A percentile compares a stretch with the other conserved stretches of the same genome.
These are phyloP conservation scores for Sebastiscus tertius DNA, from an alignment of 2,797 vertebrate species.

Conservation along the genomic window DNA sequence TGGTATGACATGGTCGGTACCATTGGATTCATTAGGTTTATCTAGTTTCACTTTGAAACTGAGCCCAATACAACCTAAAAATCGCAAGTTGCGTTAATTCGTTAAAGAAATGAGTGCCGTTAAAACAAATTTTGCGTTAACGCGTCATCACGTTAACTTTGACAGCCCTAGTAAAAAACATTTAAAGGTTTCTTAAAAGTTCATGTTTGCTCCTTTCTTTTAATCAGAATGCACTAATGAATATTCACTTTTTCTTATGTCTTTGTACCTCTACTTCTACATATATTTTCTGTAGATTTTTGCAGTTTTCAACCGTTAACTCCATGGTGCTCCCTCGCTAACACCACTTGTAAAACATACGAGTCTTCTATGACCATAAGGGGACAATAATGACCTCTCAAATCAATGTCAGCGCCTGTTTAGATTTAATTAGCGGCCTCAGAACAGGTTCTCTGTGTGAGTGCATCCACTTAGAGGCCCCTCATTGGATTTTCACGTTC, in stretches of 20 bases:
- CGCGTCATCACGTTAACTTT: too few relatives aligned
- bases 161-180: too few relatives aligned
- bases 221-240: too few relatives aligned
- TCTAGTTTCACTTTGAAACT: too few relatives aligned
- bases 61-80: too few relatives aligned
- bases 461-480: constrained; percentile 80
- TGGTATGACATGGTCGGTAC: too few relatives aligned
- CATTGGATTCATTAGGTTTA: too few relatives aligned
- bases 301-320: not conserved
- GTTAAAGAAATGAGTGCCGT: too few relatives aligned
- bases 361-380: constrained; percentile 48
- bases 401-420: constrained; percentile 79
- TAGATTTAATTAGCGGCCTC: constrained; percentile 81
- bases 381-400: constrained; percentile 73
- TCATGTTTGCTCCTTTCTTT: too few relatives aligned
- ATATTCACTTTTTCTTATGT: not conserved
- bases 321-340: not conserved
- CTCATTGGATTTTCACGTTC: constrained; percentile 78
- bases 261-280: not conserved
- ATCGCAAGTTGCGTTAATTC: too few relatives aligned
- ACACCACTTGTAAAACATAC: constrained; percentile 35
- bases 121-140: too few relatives aligned
- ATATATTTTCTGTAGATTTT: not conserved
- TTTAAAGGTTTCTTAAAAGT: too few relatives aligned
- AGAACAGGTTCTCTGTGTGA: constrained; percentile 75